Conservation (phyloP, 2,113 vertebrate species). For the Lophura nycthemera region DNA sequence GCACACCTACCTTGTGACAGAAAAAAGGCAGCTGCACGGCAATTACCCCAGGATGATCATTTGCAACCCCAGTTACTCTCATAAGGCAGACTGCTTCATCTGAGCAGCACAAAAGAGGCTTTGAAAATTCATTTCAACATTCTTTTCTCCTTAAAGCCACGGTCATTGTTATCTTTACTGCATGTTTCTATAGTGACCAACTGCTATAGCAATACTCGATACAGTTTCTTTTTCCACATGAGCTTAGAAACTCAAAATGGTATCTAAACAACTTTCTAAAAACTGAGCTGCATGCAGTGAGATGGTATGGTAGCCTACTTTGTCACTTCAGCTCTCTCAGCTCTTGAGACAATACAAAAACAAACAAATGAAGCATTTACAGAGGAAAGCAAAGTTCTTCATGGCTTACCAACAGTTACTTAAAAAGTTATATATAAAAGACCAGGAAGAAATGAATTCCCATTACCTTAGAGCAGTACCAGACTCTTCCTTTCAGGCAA, state of each 20-base stretch:
- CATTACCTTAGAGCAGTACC: not conserved
- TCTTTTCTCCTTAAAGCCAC: not conserved
- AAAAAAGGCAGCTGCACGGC: not conserved
- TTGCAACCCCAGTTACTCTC: not conserved
- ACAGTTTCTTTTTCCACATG: not conserved
- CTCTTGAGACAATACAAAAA: not conserved
- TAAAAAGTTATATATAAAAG: not conserved
- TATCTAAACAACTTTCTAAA: not conserved
- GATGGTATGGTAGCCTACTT: not conserved
- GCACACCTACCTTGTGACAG: accelerated
- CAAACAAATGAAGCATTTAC: not conserved
- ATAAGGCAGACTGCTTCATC: not conserved
- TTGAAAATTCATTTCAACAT: not conserved
- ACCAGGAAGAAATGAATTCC: not conserved
- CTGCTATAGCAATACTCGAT: not conserved
- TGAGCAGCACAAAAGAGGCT: not conserved
- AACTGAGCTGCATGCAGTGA: not conserved
- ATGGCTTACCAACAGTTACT: not conserved
- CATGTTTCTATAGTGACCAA: constrained; percentile 22
- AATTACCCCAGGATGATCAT: not conserved
- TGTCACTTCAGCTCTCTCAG: not conserved
- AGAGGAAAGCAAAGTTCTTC: not conserved
- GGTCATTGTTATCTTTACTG: not conserved
- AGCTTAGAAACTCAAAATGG: not conserved
- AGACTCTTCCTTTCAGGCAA: not conserved